phyloP scores from a whole-genome alignment of 2,888 invertebrate genomes.

The Harpagoxenus sublaevis region DNA sequence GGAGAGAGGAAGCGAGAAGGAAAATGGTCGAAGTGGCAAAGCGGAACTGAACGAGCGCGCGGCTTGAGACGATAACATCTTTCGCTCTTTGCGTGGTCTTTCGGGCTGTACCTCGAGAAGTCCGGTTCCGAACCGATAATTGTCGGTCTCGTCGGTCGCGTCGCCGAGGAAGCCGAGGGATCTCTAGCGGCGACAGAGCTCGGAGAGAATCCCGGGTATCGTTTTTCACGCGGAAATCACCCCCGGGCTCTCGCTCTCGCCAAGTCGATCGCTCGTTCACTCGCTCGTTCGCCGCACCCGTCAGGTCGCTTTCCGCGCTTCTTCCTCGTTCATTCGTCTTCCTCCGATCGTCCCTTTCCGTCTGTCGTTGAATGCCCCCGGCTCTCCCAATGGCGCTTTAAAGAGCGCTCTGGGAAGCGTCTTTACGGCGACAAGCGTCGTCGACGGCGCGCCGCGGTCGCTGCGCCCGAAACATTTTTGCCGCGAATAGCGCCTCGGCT shows the following conservation, averaged over 20 bases:
- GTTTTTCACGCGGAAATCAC: conserved; percentile 55
- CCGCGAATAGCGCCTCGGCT: conserved; percentile 26
- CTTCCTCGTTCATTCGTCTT: conserved; percentile 48
- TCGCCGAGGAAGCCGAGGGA: conserved; percentile 30
- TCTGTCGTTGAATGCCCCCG: conserved; percentile 49
- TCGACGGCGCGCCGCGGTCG: conserved; percentile 17
- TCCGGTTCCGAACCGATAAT: conserved; percentile 57
- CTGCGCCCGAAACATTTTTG: conserved; percentile 49
- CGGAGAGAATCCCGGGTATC: conserved; percentile 45
- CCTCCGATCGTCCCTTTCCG: conserved; percentile 5
- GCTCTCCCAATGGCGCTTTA: conserved; percentile 56
- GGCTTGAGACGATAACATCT: conserved; percentile 41
- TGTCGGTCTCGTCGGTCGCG: conserved; percentile 53
- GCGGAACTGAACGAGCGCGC: conserved; percentile 21
- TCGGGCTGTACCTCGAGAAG: conserved; percentile 13
- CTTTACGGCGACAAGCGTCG: conserved; percentile 43
- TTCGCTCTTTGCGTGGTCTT: conserved; percentile 47
- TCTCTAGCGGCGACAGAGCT: conserved; percentile 50
- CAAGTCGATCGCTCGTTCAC: conserved; percentile 26
- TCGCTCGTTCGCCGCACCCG: neutral
- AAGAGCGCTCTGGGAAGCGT: conserved; percentile 46
- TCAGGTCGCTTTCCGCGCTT: conserved; percentile 50
- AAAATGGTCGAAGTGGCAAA: conserved; percentile 38
- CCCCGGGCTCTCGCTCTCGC: conserved; percentile 21
- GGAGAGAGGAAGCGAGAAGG: conserved; percentile 14